Conservation (phyloP, 2,113 vertebrate genomes). For the Myotis davidii region DNA sequence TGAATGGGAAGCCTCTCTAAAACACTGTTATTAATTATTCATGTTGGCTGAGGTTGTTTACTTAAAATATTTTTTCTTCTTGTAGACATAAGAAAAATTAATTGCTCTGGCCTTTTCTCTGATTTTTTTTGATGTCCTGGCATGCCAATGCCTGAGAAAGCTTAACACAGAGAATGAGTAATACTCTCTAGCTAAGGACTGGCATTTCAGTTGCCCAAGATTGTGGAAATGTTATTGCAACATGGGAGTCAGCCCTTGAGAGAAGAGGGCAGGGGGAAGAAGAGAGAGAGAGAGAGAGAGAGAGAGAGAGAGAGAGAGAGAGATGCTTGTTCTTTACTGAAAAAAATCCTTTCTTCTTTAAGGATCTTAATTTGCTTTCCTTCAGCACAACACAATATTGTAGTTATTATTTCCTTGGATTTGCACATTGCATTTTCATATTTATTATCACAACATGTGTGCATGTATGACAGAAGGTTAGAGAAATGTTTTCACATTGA, state of each 20-base stretch:
- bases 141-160: constrained; percentile 67
- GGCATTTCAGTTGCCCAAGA: background rate
- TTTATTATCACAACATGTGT: background rate
- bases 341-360: background rate
- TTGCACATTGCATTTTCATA: background rate
- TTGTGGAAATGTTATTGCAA: constrained; percentile 25
- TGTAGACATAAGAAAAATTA: constrained; percentile 62
- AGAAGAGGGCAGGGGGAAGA: background rate
- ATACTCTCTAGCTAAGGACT: background rate
- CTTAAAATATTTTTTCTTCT: constrained; percentile 42
- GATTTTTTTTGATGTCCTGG: constrained; percentile 56
- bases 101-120: constrained; percentile 44
- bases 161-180: constrained; percentile 55
- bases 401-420: background rate
- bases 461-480: background rate
- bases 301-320: background rate
- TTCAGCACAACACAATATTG: background rate
- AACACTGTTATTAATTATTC: constrained; percentile 34
- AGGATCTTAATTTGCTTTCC: constrained; percentile 24
- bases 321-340: background rate
- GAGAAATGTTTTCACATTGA: background rate
- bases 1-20: background rate
- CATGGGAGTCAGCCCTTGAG: background rate
- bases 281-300: background rate
- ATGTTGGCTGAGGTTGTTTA: constrained; percentile 10